Evolutionary conservation across 2,888 invertebrate genomes (phyloP).

Genomic region (Pardosa pseudoannulata): DNA sequence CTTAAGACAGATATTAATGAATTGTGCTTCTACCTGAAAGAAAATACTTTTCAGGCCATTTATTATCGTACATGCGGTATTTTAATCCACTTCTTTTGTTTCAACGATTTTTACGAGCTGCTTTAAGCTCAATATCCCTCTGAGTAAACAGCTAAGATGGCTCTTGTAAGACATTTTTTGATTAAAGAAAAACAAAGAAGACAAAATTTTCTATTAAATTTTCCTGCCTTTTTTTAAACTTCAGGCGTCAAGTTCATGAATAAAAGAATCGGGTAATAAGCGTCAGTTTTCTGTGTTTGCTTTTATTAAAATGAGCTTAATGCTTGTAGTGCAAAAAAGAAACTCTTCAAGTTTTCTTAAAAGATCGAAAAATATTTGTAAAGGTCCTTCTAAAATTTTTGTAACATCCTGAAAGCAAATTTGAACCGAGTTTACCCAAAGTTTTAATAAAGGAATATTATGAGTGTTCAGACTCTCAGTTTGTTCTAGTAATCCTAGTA

Average conservation of each 20-base stretch:
- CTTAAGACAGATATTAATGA: conserved; percentile 63
- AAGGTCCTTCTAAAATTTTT: too few relatives aligned
- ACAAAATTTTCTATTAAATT: background rate
- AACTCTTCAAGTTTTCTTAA: too few relatives aligned
- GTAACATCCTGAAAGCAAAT: too few relatives aligned
- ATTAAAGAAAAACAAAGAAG: background rate
- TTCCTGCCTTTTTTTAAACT: background rate
- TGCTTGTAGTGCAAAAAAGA: background rate
- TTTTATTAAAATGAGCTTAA: background rate
- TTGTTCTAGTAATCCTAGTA: too few relatives aligned
- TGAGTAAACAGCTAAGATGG: background rate
- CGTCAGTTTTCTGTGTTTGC: background rate
- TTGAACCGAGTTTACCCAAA: too few relatives aligned
- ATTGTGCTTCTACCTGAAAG: conserved; percentile 53
- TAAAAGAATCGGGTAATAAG: background rate
- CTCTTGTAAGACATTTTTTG: background rate
- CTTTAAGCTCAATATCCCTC: background rate
- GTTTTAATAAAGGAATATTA: too few relatives aligned
- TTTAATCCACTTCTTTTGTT: conserved; percentile 27
- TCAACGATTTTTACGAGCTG: background rate
- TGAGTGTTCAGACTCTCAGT: too few relatives aligned
- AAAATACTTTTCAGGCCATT: conserved; percentile 43
- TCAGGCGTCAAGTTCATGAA: background rate
- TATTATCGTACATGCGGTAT: conserved; percentile 48
- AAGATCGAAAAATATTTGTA: too few relatives aligned